These are phyloP conservation scores for Zelleria hepariella DNA, from an alignment of 2,888 invertebrate genomes.

Conservation along the genomic window DNA sequence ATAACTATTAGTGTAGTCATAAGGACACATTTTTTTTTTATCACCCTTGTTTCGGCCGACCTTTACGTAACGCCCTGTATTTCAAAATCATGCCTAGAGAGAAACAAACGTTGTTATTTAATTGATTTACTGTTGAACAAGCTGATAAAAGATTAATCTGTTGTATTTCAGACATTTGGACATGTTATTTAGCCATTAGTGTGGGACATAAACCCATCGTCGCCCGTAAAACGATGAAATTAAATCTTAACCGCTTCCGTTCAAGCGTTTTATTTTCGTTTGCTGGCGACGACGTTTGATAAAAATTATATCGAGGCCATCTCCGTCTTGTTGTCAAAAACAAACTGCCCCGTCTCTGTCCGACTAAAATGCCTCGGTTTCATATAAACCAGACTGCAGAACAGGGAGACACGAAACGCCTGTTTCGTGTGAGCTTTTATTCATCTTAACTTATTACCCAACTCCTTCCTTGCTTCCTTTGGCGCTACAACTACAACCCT, in stretches of 20 bases:
- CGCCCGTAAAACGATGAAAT: neutral
- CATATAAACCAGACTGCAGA: constrained; percentile 5
- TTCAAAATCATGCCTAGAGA: no score
- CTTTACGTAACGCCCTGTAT: no score
- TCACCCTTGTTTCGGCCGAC: no score
- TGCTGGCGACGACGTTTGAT: neutral
- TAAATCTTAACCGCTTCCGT: neutral
- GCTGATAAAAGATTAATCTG: neutral
- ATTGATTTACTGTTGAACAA: no score
- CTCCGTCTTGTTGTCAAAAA: constrained; percentile 6
- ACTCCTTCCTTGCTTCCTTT: no score
- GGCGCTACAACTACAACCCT: no score
- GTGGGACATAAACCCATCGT: neutral
- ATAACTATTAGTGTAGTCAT: no score
- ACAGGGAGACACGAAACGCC: neutral
- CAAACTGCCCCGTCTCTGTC: constrained; percentile 15
- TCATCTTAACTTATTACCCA: no score
- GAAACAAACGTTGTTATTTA: no score
- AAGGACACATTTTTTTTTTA: no score
- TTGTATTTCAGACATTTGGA: neutral
- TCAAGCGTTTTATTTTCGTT: neutral
- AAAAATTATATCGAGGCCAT: neutral
- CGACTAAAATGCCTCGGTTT: constrained; percentile 42
- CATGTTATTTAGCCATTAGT: neutral
- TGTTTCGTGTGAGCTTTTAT: neutral